These are phyloP conservation scores for Odocoileus virginianus DNA, from an alignment of 2,113 vertebrate genomes.

Conservation along the genomic window DNA sequence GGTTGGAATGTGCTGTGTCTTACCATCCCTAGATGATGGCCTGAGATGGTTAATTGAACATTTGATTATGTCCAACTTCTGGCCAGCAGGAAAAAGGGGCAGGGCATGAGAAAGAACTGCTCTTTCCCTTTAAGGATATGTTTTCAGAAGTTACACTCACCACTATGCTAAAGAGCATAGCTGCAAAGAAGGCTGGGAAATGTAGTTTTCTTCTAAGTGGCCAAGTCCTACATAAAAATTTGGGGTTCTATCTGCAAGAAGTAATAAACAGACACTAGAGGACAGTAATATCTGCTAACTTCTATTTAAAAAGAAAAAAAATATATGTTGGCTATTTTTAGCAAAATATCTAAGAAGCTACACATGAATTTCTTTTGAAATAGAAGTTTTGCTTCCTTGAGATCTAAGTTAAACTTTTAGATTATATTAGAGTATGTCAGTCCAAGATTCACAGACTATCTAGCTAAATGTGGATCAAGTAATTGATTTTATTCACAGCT, in stretches of 20 bases:
- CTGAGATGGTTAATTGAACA: not conserved
- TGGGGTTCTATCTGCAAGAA: not conserved
- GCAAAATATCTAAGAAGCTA: not conserved
- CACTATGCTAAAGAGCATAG: not conserved
- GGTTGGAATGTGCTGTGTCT: not conserved
- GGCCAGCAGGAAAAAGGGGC: not conserved
- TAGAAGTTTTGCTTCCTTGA: not conserved
- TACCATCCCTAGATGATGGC: not conserved
- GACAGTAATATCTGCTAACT: not conserved
- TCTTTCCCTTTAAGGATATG: not conserved
- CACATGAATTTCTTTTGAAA: not conserved
- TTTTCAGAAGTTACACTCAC: not conserved
- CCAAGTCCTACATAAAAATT: not conserved
- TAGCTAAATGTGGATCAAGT: slow-evolving; percentile 11
- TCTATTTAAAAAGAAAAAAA: not conserved
- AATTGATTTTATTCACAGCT: slow-evolving; percentile 31
- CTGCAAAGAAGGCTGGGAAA: not conserved
- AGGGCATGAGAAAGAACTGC: not conserved
- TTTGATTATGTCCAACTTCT: not conserved
- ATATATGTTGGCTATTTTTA: not conserved
- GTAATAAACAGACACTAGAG: not conserved
- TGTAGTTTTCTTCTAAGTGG: not conserved
- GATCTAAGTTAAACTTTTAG: not conserved
- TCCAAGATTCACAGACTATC: not conserved
- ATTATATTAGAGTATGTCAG: not conserved